Conservation (phyloP, 2,888 invertebrate species). For the Dasysyrphus albostriatus region DNA sequence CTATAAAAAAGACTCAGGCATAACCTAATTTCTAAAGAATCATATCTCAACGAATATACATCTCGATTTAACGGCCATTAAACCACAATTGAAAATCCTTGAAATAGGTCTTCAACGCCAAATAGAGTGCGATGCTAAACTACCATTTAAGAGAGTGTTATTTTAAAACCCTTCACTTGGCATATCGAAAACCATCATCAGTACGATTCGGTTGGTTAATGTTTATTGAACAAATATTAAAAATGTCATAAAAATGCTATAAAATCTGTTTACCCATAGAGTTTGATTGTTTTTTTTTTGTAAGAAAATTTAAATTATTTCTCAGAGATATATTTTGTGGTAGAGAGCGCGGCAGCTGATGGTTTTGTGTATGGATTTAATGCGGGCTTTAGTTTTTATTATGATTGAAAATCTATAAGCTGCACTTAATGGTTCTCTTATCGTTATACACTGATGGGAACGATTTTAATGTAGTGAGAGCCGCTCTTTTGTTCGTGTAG, state of each 20-base stretch:
- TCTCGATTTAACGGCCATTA: slow-evolving; percentile 40
- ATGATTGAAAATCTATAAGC: slow-evolving; percentile 65
- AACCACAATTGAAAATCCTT: slow-evolving; percentile 40
- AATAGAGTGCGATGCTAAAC: not conserved
- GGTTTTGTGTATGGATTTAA: slow-evolving; percentile 11
- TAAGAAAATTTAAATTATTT: slow-evolving; percentile 24
- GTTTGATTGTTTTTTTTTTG: not conserved
- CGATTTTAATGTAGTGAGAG: slow-evolving; percentile 11
- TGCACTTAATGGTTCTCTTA: slow-evolving; percentile 46
- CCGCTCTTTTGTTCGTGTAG: not conserved
- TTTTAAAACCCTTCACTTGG: not conserved
- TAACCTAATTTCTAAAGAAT: slow-evolving; percentile 39
- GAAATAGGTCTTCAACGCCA: not conserved
- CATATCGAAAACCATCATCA: not conserved
- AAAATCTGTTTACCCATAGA: slow-evolving; percentile 19
- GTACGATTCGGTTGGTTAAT: slow-evolving; percentile 35
- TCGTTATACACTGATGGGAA: not conserved
- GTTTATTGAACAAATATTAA: slow-evolving; percentile 55
- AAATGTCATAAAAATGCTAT: slow-evolving; percentile 49
- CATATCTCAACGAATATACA: not conserved
- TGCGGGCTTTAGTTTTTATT: slow-evolving; percentile 49
- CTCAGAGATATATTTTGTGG: slow-evolving; percentile 10
- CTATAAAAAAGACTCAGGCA: slow-evolving; percentile 15
- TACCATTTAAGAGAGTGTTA: not conserved
- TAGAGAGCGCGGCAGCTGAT: not conserved